Base-by-base conservation (phyloP, 2,797 vertebrate genomes). In the Todus mexicanus region DNA sequence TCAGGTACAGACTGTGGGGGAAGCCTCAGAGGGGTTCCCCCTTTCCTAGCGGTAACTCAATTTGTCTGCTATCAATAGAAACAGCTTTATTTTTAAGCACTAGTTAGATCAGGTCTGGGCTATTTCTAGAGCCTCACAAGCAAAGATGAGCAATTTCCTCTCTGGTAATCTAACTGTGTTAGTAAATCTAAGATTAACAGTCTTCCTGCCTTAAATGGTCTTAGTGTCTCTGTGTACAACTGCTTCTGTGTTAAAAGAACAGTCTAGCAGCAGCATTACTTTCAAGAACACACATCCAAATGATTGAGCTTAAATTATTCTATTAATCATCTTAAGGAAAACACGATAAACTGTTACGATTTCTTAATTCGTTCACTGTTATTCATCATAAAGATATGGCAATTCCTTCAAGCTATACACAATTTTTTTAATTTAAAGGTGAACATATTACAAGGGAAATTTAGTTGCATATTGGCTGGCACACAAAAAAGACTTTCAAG, bases 181-280 rank as follows among this genome's bases (percentile, higher is more conserved):
- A 75, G 65, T 93, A 92, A 95, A 79, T 71, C 86, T 80, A 84
- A 89, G 79, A 93, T 95, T 95, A 94, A 57, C 51, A 56, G 37
- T 60, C 78, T 92, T 95, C 45, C 74, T 92, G 68, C 79, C 60
- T 93, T 92, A 91, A 86, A 89, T 61, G 50, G 19, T 71, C 29
- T 92, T 95, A 89, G 42, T 51, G 42, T 82, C n/a, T 66, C 33
- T 48, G 33, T 54, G 42, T 90, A 50, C 53, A 90, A 82, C 90
- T n/a, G 59, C 64, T 86, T 74, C 66, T 61, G 12, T 25, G 38
- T 84, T 92, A 84, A 42, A 90, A 71, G 50, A 84, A 75, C 18
- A 59, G 74, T 45, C 20, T 59, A 40, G 40, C 2, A 2, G 57
- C 45, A 73, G 6, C 17, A 25, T 63, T 80, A 42, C 8, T 68